These are phyloP conservation scores for Alligator sinensis DNA, from an alignment of 2,113 vertebrate genomes.

Conservation along the genomic window DNA sequence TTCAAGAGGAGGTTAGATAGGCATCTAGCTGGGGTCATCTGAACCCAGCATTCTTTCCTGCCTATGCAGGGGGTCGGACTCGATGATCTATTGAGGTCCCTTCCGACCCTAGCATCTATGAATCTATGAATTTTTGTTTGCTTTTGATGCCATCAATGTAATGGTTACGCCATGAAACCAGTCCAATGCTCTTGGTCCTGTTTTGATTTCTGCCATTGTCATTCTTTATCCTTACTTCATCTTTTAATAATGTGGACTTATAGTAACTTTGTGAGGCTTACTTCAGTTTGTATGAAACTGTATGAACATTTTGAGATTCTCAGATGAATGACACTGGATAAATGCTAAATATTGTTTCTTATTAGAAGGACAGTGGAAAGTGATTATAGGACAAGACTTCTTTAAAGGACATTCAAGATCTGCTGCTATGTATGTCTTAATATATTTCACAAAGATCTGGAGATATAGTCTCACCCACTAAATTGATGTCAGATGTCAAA, in stretches of 20 bases:
- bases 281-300: constrained; percentile 40
- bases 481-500: background rate
- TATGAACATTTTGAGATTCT: constrained; percentile 3
- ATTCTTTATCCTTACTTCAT: background rate
- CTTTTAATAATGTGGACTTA: background rate
- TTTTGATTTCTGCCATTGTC: background rate
- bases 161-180: background rate
- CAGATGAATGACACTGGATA: background rate
- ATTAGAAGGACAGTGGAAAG: constrained; percentile 8
- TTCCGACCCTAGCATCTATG: too few species aligned
- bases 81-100: too few species aligned
- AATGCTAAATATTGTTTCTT: background rate
- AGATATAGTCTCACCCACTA: background rate
- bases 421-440: background rate
- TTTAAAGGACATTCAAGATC: constrained; percentile 14
- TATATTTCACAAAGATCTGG: background rate
- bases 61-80: too few species aligned
- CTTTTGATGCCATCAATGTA: background rate
- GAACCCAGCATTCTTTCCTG: too few species aligned
- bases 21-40: too few species aligned
- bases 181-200: background rate
- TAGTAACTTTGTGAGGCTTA: background rate
- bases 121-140: background rate
- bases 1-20: too few species aligned
- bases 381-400: background rate